Evolutionary conservation across 2,888 invertebrate genomes (phyloP).

Genomic region (Noctua fimbriata): DNA sequence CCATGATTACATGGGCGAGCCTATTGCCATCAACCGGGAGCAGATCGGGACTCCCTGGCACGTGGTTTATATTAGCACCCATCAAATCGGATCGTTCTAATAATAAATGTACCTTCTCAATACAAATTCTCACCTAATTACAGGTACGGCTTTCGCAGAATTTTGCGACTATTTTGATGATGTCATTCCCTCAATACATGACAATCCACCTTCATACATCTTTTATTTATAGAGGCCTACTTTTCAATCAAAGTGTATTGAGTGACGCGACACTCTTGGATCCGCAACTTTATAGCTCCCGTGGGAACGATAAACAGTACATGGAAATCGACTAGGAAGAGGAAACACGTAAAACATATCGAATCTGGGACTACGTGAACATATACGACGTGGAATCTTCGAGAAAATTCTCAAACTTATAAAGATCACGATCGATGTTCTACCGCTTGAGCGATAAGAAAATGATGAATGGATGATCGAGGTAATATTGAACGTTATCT

Average conservation of each 20-base stretch:
- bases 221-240: conserved; percentile 53
- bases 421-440: conserved; percentile 55
- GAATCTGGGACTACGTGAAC: conserved; percentile 61
- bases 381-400: conserved; percentile 44
- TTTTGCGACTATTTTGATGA: conserved; percentile 18
- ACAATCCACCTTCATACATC: conserved; percentile 16
- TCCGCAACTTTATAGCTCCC: conserved; percentile 69
- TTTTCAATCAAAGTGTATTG: conserved; percentile 61
- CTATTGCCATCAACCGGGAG: too few relatives aligned
- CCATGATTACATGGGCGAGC: too few relatives aligned
- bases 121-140: background rate
- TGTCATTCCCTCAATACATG: conserved; percentile 16
- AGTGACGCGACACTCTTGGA: conserved; percentile 56
- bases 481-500: conserved; percentile 46
- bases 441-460: conserved; percentile 54
- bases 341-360: conserved; percentile 71
- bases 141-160: background rate
- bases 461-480: conserved; percentile 59
- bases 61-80: background rate
- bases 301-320: conserved; percentile 72
- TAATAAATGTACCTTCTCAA: background rate
- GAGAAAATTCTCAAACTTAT: conserved; percentile 46
- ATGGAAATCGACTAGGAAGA: conserved; percentile 72
- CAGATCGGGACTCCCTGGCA: too few relatives aligned
- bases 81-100: background rate